Evolutionary conservation across 2,888 invertebrate genomes (phyloP).

Genomic region (Rhamnusium bicolor): DNA sequence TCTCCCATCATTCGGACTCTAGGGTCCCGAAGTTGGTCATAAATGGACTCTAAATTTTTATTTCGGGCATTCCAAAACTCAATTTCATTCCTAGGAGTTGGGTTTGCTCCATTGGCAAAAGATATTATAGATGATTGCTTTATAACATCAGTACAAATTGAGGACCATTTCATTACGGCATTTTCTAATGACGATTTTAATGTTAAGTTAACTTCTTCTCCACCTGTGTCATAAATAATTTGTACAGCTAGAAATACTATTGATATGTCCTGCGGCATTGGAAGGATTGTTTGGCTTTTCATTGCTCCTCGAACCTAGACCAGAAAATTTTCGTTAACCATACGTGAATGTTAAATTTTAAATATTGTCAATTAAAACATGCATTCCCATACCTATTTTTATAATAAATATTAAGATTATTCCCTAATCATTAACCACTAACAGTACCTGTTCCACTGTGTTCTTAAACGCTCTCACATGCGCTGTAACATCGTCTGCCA

Average conservation of each 20-base stretch:
- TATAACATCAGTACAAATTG: conserved; percentile 79
- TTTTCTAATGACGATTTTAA: conserved; percentile 89
- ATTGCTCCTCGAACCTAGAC: conserved; percentile 87
- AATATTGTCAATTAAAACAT: no score
- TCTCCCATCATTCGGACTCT: conserved; percentile 88
- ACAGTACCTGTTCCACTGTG: conserved; percentile 77
- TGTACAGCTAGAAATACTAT: conserved; percentile 78
- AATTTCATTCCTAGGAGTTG: conserved; percentile 81
- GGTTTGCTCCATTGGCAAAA: conserved; percentile 80
- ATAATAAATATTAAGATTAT: no score
- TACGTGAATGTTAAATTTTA: no score
- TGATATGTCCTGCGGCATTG: conserved; percentile 87
- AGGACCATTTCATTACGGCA: conserved; percentile 89
- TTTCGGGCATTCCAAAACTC: conserved; percentile 86
- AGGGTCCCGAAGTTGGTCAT: conserved; percentile 88
- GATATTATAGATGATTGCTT: conserved; percentile 79
- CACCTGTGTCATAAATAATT: conserved; percentile 71
- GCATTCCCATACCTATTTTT: no score
- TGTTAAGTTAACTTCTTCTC: conserved; percentile 77
- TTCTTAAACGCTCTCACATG: conserved; percentile 81
- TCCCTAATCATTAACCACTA: not conserved
- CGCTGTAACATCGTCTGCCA: conserved; percentile 80
- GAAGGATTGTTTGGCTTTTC: conserved; percentile 87
- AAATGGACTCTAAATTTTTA: conserved; percentile 88
- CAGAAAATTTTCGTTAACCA: no score